phyloP scores from a whole-genome alignment of 2,888 invertebrate species.

The Drosophila niveifrons region DNA sequence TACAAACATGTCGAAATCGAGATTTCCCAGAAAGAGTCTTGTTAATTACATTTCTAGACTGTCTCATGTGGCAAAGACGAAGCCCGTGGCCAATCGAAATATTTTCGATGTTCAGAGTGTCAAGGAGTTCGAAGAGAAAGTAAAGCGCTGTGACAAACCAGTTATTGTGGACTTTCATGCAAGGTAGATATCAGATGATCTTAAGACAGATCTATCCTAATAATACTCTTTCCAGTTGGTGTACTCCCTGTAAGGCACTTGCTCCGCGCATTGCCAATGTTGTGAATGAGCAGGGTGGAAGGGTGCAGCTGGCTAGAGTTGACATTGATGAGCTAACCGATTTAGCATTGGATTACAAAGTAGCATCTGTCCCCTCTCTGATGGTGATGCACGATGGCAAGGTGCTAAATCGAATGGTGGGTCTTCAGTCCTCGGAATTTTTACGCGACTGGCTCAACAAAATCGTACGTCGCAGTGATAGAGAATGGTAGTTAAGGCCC shows the following conservation, averaged over 20 bases:
- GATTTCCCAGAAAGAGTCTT: background rate
- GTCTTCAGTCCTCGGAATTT: slow-evolving; percentile 95
- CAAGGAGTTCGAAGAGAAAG: slow-evolving; percentile 94
- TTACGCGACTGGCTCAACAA: slow-evolving; percentile 91
- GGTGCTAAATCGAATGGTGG: slow-evolving; percentile 92
- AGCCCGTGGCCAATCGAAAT: slow-evolving; percentile 60
- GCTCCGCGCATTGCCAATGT: slow-evolving; percentile 95
- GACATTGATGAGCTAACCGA: slow-evolving; percentile 96
- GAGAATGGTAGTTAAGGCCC: background rate
- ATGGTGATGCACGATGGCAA: slow-evolving; percentile 95
- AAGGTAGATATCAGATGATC: slow-evolving; percentile 87
- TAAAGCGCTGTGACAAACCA: slow-evolving; percentile 93
- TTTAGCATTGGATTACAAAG: slow-evolving; percentile 93
- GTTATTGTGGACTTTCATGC: slow-evolving; percentile 98
- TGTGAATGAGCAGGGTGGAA: slow-evolving; percentile 92
- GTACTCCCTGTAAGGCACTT: slow-evolving; percentile 96
- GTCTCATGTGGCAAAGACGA: background rate
- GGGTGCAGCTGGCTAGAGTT: slow-evolving; percentile 95
- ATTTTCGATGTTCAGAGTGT: slow-evolving; percentile 95
- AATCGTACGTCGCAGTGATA: slow-evolving; percentile 20
- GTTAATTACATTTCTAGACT: slow-evolving; percentile 21
- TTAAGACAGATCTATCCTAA: too few relatives aligned
- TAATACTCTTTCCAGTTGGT: slow-evolving; percentile 90
- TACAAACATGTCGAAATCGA: slow-evolving; percentile 28
- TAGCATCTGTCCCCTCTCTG: slow-evolving; percentile 95